Evolutionary conservation across 2,113 vertebrate species (phyloP).

Genomic region (Onychostoma macrolepis): DNA sequence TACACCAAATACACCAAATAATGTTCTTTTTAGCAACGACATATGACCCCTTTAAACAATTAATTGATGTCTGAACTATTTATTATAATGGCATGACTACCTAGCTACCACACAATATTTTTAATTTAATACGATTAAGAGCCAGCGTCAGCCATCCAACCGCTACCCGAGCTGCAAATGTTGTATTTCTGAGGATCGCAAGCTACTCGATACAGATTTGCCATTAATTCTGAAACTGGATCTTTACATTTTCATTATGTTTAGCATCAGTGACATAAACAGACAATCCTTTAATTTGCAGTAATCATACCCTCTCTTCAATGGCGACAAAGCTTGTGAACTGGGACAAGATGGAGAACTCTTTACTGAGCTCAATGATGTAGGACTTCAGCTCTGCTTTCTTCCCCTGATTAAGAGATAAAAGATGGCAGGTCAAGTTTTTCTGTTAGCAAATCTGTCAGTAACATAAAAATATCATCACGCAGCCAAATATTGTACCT

Average conservation of each 20-base stretch:
- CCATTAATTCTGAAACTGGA: too few species aligned
- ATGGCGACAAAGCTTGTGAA: constrained; percentile 91
- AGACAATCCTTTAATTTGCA: neutral
- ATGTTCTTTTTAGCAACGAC: too few species aligned
- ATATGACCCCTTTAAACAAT: too few species aligned
- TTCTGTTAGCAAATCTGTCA: neutral
- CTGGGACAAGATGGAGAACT: constrained; percentile 85
- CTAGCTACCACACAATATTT: too few species aligned
- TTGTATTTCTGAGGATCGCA: too few species aligned
- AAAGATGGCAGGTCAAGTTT: neutral
- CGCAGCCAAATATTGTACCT: constrained; percentile 71
- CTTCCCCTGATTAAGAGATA: constrained; percentile 75
- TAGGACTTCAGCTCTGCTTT: constrained; percentile 81
- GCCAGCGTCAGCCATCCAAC: too few species aligned
- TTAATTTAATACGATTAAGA: too few species aligned
- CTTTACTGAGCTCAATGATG: constrained; percentile 84
- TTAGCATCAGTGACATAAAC: neutral
- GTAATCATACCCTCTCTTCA: constrained; percentile 83
- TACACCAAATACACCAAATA: too few species aligned
- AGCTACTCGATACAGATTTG: too few species aligned
- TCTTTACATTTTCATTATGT: neutral
- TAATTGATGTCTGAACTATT: too few species aligned
- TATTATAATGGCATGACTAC: too few species aligned
- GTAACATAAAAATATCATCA: neutral
- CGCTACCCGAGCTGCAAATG: too few species aligned